Conservation (phyloP, 2,113 vertebrate genomes). For the Amphilophus citrinellus region DNA sequence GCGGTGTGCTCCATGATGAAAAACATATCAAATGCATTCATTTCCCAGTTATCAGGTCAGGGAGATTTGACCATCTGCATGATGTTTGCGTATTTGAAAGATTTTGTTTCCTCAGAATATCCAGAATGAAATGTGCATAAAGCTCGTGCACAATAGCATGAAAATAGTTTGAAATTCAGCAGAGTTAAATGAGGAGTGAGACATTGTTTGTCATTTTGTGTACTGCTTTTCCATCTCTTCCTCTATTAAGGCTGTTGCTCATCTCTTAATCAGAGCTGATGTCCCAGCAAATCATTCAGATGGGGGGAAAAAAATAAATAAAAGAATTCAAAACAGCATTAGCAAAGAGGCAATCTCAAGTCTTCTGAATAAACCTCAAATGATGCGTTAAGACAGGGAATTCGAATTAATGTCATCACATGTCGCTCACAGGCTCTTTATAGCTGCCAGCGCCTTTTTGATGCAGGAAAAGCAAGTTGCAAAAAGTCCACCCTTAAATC, state of each 20-base stretch:
- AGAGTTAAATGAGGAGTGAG: slow-evolving; percentile 39
- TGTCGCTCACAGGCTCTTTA: slow-evolving; percentile 74
- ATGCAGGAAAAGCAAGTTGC: slow-evolving; percentile 57
- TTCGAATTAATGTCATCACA: slow-evolving; percentile 76
- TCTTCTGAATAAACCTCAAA: slow-evolving; percentile 70
- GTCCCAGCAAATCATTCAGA: slow-evolving; percentile 73
- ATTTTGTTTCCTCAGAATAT: slow-evolving; percentile 13
- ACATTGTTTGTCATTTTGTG: slow-evolving; percentile 58
- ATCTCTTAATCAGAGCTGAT: slow-evolving; percentile 75
- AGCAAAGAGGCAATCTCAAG: slow-evolving; percentile 71
- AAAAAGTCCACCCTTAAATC: slow-evolving; percentile 64
- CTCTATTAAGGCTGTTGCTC: slow-evolving; percentile 67
- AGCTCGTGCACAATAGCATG: not conserved
- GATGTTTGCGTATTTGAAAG: slow-evolving; percentile 23
- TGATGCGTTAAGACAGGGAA: slow-evolving; percentile 76
- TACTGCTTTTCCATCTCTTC: slow-evolving; percentile 51
- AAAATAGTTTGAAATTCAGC: slow-evolving; percentile 26
- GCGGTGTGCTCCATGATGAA: not conserved
- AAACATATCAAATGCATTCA: slow-evolving; percentile 38
- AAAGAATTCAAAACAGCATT: slow-evolving; percentile 68
- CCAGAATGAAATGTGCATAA: slow-evolving; percentile 29
- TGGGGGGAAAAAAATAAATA: slow-evolving; percentile 38
- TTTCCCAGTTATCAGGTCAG: slow-evolving; percentile 28
- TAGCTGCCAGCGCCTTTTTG: slow-evolving; percentile 50
- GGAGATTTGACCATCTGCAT: slow-evolving; percentile 29